Percentiles rank a stretch among this genome's conserved stretches.
Evolutionary conservation across 2,888 invertebrate species (phyloP).

Genomic region (Cremastinae sp.): DNA sequence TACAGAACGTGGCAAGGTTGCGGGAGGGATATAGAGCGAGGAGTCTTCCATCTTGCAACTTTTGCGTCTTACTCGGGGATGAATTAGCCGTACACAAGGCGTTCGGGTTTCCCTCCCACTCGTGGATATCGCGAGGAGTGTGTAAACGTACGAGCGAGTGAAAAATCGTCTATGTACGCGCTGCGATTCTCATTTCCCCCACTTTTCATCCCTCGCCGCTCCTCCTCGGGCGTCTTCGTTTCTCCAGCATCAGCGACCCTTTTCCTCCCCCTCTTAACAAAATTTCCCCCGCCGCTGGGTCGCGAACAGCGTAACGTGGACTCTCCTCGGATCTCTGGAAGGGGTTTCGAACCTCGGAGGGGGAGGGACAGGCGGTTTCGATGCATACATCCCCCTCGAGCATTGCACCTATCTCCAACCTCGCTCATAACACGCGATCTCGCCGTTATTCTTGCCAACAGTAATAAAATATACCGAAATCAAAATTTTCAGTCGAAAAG

Average conservation of each 20-base stretch:
- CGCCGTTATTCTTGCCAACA: background rate
- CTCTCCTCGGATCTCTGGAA: slow-evolving; percentile 32
- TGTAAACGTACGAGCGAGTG: slow-evolving; percentile 38
- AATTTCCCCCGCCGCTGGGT: slow-evolving; percentile 47
- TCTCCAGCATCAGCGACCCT: slow-evolving; percentile 63
- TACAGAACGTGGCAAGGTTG: slow-evolving; percentile 18
- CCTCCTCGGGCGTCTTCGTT: slow-evolving; percentile 47
- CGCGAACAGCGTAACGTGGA: slow-evolving; percentile 51
- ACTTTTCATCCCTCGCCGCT: slow-evolving; percentile 46
- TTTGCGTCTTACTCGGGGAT: slow-evolving; percentile 72
- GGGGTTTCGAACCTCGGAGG: background rate
- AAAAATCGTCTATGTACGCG: slow-evolving; percentile 16
- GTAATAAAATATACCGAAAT: background rate
- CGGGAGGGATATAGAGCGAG: slow-evolving; percentile 59
- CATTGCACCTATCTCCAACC: slow-evolving; percentile 60
- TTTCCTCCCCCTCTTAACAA: slow-evolving; percentile 57
- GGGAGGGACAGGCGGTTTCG: slow-evolving; percentile 62
- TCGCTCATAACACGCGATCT: slow-evolving; percentile 5
- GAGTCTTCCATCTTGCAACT: slow-evolving; percentile 74
- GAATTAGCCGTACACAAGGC: slow-evolving; percentile 71
- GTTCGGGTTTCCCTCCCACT: slow-evolving; percentile 61
- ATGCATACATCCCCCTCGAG: slow-evolving; percentile 65
- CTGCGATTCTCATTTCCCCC: slow-evolving; percentile 45
- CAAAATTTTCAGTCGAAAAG: background rate
- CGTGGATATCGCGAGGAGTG: slow-evolving; percentile 63